Percentiles rank a stretch among this genome's conserved stretches.
Evolutionary conservation across 2,797 vertebrate species (phyloP).

Genomic region (Knipowitschia caucasica): DNA sequence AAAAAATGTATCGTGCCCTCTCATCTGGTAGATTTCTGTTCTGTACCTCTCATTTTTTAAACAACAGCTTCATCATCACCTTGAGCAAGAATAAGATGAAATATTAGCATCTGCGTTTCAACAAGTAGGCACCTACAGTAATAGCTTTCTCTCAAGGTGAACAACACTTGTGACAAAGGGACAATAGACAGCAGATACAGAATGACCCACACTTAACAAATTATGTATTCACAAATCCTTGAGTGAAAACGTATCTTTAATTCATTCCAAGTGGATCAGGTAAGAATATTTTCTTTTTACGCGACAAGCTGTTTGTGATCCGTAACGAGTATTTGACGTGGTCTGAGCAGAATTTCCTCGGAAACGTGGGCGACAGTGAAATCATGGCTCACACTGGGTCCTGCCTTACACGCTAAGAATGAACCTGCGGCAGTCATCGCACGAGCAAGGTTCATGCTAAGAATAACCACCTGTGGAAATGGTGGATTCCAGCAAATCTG

Average conservation of each 20-base stretch:
- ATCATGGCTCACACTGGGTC: slow-evolving; percentile 50
- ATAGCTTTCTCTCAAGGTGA: slow-evolving; percentile 7
- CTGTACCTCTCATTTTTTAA: slow-evolving; percentile 13
- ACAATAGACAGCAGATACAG: background rate
- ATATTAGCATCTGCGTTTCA: slow-evolving; percentile 20
- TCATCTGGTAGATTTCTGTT: slow-evolving; percentile 30
- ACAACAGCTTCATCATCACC: slow-evolving; percentile 31
- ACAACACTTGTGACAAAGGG: background rate
- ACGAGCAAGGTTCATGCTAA: slow-evolving; percentile 37
- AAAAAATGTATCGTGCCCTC: slow-evolving; percentile 36
- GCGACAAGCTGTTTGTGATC: slow-evolving; percentile 34
- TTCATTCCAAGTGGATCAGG: background rate
- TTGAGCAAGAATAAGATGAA: slow-evolving; percentile 5
- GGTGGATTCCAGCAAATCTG: too few species aligned
- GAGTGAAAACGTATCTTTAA: background rate
- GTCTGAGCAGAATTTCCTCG: slow-evolving; percentile 35
- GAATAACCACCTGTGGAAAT: too few species aligned
- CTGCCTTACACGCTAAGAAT: slow-evolving; percentile 33
- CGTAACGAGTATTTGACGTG: slow-evolving; percentile 57
- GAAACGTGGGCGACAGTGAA: slow-evolving; percentile 29
- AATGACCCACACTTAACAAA: background rate
- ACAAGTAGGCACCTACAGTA: slow-evolving; percentile 13
- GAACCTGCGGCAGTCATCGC: slow-evolving; percentile 50
- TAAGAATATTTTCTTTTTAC: slow-evolving; percentile 14
- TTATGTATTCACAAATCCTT: slow-evolving; percentile 2